Conservation (phyloP, 2,797 vertebrate genomes). For the Ciconia nigra region DNA sequence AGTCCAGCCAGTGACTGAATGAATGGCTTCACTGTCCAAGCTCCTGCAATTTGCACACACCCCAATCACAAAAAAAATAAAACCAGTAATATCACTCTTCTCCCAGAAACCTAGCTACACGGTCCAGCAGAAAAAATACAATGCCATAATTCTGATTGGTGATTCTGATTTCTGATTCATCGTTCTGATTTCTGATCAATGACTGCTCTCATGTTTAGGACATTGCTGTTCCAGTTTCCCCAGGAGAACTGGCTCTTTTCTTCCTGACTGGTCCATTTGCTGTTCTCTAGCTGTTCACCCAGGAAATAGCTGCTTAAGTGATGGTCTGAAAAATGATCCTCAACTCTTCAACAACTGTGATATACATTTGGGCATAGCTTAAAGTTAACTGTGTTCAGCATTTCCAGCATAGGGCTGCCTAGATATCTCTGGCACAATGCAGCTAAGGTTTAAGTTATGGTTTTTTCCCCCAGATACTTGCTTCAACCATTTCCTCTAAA, state of each 20-base stretch:
- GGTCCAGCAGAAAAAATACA: neutral
- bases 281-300: neutral
- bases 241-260: neutral
- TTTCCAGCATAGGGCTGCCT: neutral
- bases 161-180: neutral
- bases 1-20: neutral
- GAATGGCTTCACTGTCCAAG: neutral
- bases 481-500: neutral
- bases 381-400: neutral
- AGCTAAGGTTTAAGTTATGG: neutral
- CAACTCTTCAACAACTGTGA: neutral
- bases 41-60: neutral
- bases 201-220: neutral
- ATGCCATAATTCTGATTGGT: neutral
- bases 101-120: neutral
- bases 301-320: neutral
- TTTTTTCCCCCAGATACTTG: neutral
- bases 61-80: neutral
- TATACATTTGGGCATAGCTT: neutral
- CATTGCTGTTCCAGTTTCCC: neutral
- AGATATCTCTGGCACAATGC: neutral
- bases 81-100: neutral
- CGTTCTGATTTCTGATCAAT: neutral
- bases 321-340: neutral
- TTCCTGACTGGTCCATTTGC: neutral